Evolutionary conservation across 2,113 vertebrate species (phyloP).

Genomic region (Sarotherodon lohbergeri): DNA sequence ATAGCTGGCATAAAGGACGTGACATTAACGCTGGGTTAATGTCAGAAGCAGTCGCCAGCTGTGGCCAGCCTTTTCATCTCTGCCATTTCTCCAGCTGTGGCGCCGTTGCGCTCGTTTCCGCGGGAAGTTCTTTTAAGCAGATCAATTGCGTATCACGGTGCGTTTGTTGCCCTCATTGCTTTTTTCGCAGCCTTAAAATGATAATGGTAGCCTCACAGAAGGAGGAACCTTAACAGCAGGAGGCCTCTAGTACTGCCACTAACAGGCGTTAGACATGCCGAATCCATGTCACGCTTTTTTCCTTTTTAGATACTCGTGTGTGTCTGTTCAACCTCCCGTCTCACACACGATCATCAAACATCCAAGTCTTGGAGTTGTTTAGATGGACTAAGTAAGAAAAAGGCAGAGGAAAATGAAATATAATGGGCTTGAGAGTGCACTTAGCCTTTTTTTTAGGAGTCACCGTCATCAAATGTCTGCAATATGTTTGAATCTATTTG

Average conservation of each 20-base stretch:
- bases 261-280: background rate
- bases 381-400: background rate
- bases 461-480: background rate
- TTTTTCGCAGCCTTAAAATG: slow-evolving; percentile 7
- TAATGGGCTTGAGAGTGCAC: background rate
- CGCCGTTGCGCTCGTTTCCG: slow-evolving; percentile 11
- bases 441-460: background rate
- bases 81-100: slow-evolving; percentile 54
- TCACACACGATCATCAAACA: background rate
- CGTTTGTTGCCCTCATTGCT: slow-evolving; percentile 1
- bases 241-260: background rate
- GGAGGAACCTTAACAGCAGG: background rate
- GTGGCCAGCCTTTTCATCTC: slow-evolving; percentile 42
- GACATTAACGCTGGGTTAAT: slow-evolving; percentile 60
- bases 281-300: background rate
- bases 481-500: background rate
- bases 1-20: slow-evolving; percentile 51
- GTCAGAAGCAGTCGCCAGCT: slow-evolving; percentile 53
- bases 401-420: background rate
- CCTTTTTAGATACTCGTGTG: background rate
- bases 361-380: background rate
- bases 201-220: background rate
- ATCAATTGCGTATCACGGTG: slow-evolving; percentile 24
- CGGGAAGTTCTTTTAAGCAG: slow-evolving; percentile 23
- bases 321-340: background rate